Evolutionary conservation across 2,888 invertebrate species (phyloP).

Genomic region (Ephialtes manifestator): DNA sequence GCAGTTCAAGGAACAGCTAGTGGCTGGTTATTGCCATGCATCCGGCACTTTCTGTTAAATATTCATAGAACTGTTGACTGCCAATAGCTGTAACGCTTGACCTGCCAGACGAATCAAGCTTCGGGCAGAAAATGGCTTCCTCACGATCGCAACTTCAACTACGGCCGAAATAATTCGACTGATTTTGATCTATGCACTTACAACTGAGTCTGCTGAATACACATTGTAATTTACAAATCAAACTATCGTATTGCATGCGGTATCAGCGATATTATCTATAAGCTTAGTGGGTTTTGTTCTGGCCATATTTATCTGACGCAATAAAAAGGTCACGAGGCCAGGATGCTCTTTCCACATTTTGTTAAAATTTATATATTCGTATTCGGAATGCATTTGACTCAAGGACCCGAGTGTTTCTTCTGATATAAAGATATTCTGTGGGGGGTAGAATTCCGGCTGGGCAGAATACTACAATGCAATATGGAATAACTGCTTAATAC

Average conservation of each 20-base stretch:
- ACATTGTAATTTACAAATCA: conserved; percentile 21
- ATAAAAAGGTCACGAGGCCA: conserved; percentile 24
- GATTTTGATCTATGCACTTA: conserved; percentile 6
- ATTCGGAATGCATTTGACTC: conserved; percentile 38
- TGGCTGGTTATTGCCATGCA: background rate
- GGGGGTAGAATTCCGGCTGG: background rate
- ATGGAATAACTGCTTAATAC: conserved; percentile 49
- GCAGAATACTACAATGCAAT: background rate
- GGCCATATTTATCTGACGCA: conserved; percentile 30
- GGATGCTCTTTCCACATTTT: conserved; percentile 14
- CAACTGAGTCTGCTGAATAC: background rate
- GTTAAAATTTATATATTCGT: conserved; percentile 22
- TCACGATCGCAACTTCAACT: conserved; percentile 16
- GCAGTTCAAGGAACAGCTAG: background rate
- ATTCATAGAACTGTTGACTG: background rate
- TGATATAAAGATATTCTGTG: background rate
- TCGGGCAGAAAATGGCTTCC: conserved; percentile 1
- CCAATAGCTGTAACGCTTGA: background rate
- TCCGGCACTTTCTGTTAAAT: conserved; percentile 6
- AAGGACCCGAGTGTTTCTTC: conserved; percentile 5
- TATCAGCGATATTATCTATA: conserved; percentile 12
- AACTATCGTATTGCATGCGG: background rate
- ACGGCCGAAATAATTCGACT: conserved; percentile 23
- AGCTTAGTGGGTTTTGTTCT: background rate
- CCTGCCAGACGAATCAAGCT: background rate